Conservation (phyloP, 2,797 vertebrate genomes). For the Melopsittacus undulatus region DNA sequence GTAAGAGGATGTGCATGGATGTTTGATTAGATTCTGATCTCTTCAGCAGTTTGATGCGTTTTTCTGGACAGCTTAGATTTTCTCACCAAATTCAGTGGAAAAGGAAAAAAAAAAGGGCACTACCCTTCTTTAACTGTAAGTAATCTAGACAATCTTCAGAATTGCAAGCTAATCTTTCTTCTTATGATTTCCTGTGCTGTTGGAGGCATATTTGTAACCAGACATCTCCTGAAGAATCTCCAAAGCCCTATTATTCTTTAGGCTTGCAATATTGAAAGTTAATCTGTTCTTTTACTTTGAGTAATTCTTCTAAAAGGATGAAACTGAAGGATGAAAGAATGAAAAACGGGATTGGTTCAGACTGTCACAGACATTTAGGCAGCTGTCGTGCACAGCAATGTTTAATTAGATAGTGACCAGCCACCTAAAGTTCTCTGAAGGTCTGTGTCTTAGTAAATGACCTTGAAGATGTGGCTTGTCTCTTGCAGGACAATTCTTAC, state of each 20-base stretch:
- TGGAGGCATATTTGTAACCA: constrained; percentile 5
- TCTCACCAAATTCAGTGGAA: not conserved
- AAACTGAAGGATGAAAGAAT: constrained; percentile 15
- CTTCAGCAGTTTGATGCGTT: not conserved
- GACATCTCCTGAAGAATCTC: constrained; percentile 19
- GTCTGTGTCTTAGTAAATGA: not conserved
- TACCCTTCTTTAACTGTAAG: not conserved
- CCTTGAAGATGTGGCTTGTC: not conserved
- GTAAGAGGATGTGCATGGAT: not conserved
- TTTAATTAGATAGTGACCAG: constrained; percentile 8
- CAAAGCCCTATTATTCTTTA: constrained; percentile 8
- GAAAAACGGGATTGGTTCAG: not conserved
- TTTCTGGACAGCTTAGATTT: not conserved
- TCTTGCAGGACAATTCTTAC: not conserved
- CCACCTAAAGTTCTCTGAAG: not conserved
- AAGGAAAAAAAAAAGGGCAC: not conserved
- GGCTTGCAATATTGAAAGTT: not conserved
- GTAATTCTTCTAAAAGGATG: constrained; percentile 42
- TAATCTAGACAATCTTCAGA: not conserved
- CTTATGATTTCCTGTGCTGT: not conserved
- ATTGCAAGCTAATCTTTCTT: not conserved
- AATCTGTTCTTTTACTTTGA: constrained; percentile 26
- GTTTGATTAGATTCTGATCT: not conserved
- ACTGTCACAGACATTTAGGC: not conserved
- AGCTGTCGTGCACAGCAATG: not conserved